Evolutionary conservation across 2,113 vertebrate species (phyloP), one percentile per base, ranked within the genome.

Genomic region (Nannospalax galili): DNA sequence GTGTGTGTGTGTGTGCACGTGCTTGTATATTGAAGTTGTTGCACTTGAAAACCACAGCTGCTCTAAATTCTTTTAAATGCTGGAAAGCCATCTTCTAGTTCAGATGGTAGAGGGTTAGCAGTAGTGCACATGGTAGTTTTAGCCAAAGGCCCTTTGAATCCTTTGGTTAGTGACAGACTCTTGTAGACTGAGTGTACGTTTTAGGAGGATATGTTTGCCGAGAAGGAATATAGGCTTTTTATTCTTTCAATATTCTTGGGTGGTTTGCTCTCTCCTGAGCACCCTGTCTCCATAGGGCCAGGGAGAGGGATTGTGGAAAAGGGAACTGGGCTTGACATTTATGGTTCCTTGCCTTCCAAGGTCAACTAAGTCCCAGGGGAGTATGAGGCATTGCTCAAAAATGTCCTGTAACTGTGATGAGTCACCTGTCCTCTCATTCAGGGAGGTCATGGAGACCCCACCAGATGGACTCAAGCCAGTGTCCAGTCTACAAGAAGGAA

Each of bases 41-140:
- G 95, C 96, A 98, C 95, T 97, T 98, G 93, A 97, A 97, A 97
- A 98, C 90, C 94, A 95, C 87, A 96, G 96, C 96, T 97, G 97
- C 96, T 98, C 93, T 96, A 88, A 95, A 94, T 95, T 95, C 69
- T 90, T 91, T 84, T 90, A 97, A 97, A 97, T 97, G 97, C 95
- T 97, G 96, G 96, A 96, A 96, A 97, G 93, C 96, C 88, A 92
- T 93, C 93, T 94, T 97, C 84, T 88, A 86, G 94, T 97, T 95
- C 90, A 90, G 92, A 85, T 87, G 89, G 95, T 95, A 42, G 70
- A 95, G 37, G 69, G 92, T 89, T 90, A 75, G 81, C 88, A 85
- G 84, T 94, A 89, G 75, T 80, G 74, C 84, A 78, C 30, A 12
- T n/a, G 78, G 87, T 96, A 45, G 73, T 67, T 85, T 96, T 75